Evolutionary conservation across 2,797 vertebrate genomes (phyloP).

Genomic region (Epinephelus coioides): DNA sequence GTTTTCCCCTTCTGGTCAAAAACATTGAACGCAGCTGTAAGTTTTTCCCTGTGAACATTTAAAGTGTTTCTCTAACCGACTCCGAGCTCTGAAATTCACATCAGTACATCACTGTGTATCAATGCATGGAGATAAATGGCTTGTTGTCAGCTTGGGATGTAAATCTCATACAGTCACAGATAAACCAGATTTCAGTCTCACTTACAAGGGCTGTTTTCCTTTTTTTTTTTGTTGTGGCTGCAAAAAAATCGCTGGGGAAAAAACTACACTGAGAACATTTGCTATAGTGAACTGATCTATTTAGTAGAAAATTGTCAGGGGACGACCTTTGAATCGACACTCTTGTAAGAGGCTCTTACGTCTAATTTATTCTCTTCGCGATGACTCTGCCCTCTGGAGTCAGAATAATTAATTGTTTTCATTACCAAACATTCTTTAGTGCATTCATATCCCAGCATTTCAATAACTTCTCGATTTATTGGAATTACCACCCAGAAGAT

Average conservation of each 20-base stretch:
- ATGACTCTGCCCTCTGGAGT: conserved; percentile 69
- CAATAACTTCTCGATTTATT: conserved; percentile 71
- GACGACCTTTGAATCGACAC: conserved; percentile 53
- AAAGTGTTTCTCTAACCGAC: not conserved
- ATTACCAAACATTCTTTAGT: conserved; percentile 76
- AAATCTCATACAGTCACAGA: conserved; percentile 28
- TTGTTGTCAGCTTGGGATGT: conserved; percentile 19
- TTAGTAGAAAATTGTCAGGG: conserved; percentile 61
- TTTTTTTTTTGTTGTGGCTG: conserved; percentile 28
- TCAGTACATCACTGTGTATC: conserved; percentile 16
- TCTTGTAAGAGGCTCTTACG: conserved; percentile 48
- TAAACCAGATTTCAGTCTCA: conserved; percentile 29
- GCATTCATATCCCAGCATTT: conserved; percentile 67
- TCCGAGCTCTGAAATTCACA: not conserved
- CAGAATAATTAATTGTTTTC: conserved; percentile 82
- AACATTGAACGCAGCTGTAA: conserved; percentile 4
- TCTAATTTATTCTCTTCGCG: conserved; percentile 63
- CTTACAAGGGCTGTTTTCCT: conserved; percentile 13
- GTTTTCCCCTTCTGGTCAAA: conserved; percentile 3
- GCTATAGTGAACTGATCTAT: conserved; percentile 56
- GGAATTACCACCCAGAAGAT: conserved; percentile 67
- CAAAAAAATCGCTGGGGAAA: not conserved
- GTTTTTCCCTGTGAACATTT: conserved; percentile 8
- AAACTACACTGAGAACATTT: conserved; percentile 39
- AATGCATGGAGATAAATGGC: conserved; percentile 22